Base-by-base conservation (phyloP, 2,888 invertebrate species). In the Bembecia ichneumoniformis region DNA sequence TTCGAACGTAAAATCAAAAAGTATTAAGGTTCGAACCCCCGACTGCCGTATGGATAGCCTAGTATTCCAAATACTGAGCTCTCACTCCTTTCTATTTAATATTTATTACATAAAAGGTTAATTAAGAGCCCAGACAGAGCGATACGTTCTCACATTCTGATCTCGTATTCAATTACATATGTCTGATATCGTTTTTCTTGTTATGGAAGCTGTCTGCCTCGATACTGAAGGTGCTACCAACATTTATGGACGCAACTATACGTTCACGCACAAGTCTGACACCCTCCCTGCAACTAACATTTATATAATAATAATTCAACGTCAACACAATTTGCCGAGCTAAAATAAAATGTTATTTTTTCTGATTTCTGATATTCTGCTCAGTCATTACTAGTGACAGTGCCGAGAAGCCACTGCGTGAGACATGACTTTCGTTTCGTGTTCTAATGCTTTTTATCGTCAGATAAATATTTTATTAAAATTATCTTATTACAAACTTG, bases 91-190 rank as follows among this genome's bases (percentile, higher is more conserved):
- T 28, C 5, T 4, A 28, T 9, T 2, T 28, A 28, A 9, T 28
- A 28, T 28, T 28, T 28, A 28, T 28, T 7, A 28, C 28, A 28
- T 28, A 9, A 28, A 9, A 28, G 28, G 28, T 28, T 28, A 28
- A 28, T 28, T 28, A 28, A n/a, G 40, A n/a, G 5, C 40, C 3
- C 7, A 40, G 14, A 40, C 13, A 40, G 13, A 13, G 5, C 35
- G 45, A 44, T 51, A 28, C 43, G 36, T 46, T 50, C 49, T 51
- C 50, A 53, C 56, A 71, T 68, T 67, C 70, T 52, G 58, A 63
- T 60, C 67, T 59, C 66, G 68, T 68, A 64, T 64, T 68, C 64
- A 71, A 71, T 71, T 67, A 68, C 60, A 57, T 55, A 50, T 60
- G 58, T 53, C 58, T 64, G 60, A 60, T 55, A 60, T 66, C 58